These are phyloP conservation scores for Enteromius fasciolatus DNA, from an alignment of 2,797 vertebrate species.

Conservation along the genomic window DNA sequence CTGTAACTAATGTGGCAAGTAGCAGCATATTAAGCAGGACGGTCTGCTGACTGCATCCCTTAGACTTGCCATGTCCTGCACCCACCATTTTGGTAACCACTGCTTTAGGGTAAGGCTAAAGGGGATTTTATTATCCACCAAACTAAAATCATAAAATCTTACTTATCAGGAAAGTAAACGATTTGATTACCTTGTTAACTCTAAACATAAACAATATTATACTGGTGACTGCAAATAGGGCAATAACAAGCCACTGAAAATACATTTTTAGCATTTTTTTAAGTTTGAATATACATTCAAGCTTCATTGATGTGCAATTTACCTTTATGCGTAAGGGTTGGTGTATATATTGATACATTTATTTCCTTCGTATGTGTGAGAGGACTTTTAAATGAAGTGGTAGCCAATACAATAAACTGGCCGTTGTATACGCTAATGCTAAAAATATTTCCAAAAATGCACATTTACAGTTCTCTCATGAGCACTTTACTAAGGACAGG, in stretches of 20 bases:
- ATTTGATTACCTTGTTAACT: background rate
- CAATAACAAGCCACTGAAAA: background rate
- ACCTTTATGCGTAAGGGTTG: too few species aligned
- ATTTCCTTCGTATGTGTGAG: background rate
- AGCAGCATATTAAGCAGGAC: background rate
- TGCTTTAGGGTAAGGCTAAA: background rate
- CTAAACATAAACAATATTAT: background rate
- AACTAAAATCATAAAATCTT: background rate
- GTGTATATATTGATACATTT: background rate
- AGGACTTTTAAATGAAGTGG: background rate
- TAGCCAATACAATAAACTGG: slow-evolving; percentile 2
- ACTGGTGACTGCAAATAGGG: background rate
- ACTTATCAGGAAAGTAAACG: background rate
- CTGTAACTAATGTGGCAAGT: background rate
- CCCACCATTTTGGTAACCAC: background rate
- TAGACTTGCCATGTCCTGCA: background rate
- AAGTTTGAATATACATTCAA: background rate
- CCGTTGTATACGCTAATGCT: background rate
- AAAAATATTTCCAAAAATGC: background rate
- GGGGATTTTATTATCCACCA: background rate
- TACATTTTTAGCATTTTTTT: background rate
- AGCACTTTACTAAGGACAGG: background rate
- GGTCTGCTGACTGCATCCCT: background rate
- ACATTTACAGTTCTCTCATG: background rate
- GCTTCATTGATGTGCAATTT: background rate